phyloP scores from a whole-genome alignment of 2,888 invertebrate species.

The Esperia sulphurella region DNA sequence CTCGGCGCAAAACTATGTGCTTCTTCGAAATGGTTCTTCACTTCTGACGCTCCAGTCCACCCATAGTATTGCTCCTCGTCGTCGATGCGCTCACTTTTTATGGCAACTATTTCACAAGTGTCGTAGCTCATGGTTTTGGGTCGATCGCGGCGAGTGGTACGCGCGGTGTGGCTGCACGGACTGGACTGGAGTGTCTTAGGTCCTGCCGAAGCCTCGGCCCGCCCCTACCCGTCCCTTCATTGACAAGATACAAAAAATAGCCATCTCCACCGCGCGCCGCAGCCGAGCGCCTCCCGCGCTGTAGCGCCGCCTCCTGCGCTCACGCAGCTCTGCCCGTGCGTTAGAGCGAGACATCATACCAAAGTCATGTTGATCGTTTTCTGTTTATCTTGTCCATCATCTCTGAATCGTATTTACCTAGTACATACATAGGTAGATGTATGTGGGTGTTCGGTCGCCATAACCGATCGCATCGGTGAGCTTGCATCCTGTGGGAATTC shows the following conservation, averaged over 20 bases:
- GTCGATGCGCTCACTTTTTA: conserved; percentile 65
- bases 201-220: conserved; percentile 38
- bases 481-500: conserved; percentile 55
- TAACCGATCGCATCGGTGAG: conserved; percentile 60
- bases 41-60: conserved; percentile 51
- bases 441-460: conserved; percentile 44
- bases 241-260: conserved; percentile 76
- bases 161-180: conserved; percentile 45
- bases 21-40: conserved; percentile 49
- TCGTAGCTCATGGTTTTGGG: conserved; percentile 61
- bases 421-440: conserved; percentile 38
- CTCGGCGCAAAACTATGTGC: conserved; percentile 50
- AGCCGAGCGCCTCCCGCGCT: conserved; percentile 38
- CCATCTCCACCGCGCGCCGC: conserved; percentile 53
- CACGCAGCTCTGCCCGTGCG: conserved; percentile 24
- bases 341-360: conserved; percentile 47
- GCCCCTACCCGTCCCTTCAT: conserved; percentile 73
- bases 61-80: conserved; percentile 64
- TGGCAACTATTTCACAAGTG: conserved; percentile 54
- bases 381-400: conserved; percentile 74
- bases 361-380: conserved; percentile 44
- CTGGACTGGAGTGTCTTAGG: conserved; percentile 34
- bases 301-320: conserved; percentile 55
- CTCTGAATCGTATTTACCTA: conserved; percentile 54
- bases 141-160: conserved; percentile 2